These are phyloP conservation scores for Penelope pileata DNA, from an alignment of 2,113 vertebrate species.

Conservation along the genomic window DNA sequence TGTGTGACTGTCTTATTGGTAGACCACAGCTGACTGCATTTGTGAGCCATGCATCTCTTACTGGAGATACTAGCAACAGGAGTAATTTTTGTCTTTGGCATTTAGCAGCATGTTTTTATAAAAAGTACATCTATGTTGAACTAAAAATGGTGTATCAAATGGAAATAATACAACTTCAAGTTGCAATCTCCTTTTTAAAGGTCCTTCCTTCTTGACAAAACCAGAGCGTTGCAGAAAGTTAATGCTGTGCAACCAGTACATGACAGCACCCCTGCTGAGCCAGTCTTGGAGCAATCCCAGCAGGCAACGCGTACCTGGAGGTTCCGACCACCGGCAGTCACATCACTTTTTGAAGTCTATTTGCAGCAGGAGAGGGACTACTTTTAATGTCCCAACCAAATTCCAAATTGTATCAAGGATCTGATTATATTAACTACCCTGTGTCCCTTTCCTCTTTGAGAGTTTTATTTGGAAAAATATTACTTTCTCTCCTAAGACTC, in stretches of 20 bases:
- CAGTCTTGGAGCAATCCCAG: background rate
- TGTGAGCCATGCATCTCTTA: background rate
- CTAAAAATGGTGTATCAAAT: background rate
- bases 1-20: background rate
- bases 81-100: background rate
- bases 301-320: background rate
- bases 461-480: background rate
- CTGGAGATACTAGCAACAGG: background rate
- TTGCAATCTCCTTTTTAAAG: background rate
- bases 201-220: background rate
- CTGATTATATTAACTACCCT: background rate
- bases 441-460: background rate
- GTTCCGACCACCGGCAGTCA: background rate
- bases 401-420: background rate
- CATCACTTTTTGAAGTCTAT: background rate
- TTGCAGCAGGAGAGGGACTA: background rate
- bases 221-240: background rate
- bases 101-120: background rate
- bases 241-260: rapidly evolving
- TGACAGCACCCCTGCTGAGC: background rate
- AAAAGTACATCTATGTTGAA: background rate
- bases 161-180: background rate
- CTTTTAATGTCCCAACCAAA: background rate
- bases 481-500: background rate
- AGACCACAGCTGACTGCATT: background rate